phyloP scores from a whole-genome alignment of 2,113 vertebrate species.

The Carettochelys insculpta region DNA sequence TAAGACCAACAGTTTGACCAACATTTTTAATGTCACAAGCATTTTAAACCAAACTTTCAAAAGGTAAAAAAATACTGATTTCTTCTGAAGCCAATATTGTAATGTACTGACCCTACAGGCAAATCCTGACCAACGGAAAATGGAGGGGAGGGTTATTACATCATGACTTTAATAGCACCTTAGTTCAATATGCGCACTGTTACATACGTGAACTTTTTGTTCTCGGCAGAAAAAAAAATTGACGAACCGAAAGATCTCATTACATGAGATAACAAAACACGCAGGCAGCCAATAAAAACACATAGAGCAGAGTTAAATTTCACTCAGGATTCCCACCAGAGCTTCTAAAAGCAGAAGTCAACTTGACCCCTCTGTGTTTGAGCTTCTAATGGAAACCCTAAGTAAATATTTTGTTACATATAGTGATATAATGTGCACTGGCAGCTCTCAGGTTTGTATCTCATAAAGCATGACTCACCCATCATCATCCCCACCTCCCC shows the following conservation, averaged over 20 bases:
- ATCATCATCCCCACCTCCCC: neutral
- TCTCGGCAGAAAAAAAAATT: conserved; percentile 69
- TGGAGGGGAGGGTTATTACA: conserved; percentile 75
- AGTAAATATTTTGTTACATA: conserved; percentile 82
- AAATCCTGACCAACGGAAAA: conserved; percentile 82
- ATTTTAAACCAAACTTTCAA: conserved; percentile 59
- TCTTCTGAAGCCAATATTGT: conserved; percentile 76
- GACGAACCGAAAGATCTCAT: conserved; percentile 81
- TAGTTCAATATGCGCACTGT: conserved; percentile 71
- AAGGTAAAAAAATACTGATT: conserved; percentile 70
- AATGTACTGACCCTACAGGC: conserved; percentile 66
- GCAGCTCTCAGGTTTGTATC: conserved; percentile 66
- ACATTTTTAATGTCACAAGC: conserved; percentile 61
- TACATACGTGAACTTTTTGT: conserved; percentile 80
- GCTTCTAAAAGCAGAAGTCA: conserved; percentile 67
- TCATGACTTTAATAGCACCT: conserved; percentile 68
- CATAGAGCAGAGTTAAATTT: conserved; percentile 60
- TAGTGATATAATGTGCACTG: conserved; percentile 82
- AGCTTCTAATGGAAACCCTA: conserved; percentile 75
- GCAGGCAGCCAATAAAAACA: conserved; percentile 78
- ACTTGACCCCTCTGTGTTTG: conserved; percentile 64
- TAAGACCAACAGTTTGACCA: conserved; percentile 65
- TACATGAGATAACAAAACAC: conserved; percentile 80
- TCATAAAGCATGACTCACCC: conserved; percentile 55
- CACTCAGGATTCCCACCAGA: conserved; percentile 76